These are phyloP conservation scores for Gymnoscelis rufifasciata DNA, from an alignment of 2,888 invertebrate species.

Conservation along the genomic window DNA sequence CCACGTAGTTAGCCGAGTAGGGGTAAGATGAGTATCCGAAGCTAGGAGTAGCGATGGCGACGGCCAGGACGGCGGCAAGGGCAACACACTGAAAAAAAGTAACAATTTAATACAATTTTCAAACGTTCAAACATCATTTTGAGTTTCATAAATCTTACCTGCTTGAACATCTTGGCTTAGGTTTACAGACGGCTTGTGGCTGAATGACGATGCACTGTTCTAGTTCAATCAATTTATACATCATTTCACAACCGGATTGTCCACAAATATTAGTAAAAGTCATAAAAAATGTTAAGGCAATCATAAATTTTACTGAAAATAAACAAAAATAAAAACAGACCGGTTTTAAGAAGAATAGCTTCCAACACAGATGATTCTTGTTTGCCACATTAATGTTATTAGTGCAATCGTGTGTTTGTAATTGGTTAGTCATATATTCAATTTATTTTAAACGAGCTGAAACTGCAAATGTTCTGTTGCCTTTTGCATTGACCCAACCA, in stretches of 20 bases:
- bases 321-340: too few species aligned
- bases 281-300: slow-evolving; percentile 7
- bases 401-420: too few species aligned
- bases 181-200: slow-evolving; percentile 24
- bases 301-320: too few species aligned
- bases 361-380: too few species aligned
- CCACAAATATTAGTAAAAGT: background rate
- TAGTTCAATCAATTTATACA: slow-evolving; percentile 22
- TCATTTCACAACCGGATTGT: slow-evolving; percentile 20
- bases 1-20: slow-evolving; percentile 9
- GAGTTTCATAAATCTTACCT: slow-evolving; percentile 38
- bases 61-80: slow-evolving; percentile 44
- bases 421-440: too few species aligned
- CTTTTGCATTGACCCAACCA: too few species aligned
- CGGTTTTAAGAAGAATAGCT: too few species aligned
- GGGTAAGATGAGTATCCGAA: slow-evolving; percentile 10
- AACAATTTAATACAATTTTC: too few species aligned
- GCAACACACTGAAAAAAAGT: slow-evolving; percentile 41
- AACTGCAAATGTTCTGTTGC: too few species aligned
- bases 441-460: too few species aligned
- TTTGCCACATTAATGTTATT: too few species aligned
- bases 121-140: too few species aligned
- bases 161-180: slow-evolving; percentile 42
- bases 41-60: slow-evolving; percentile 53
- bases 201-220: slow-evolving; percentile 27